Conservation (phyloP, 2,113 vertebrate species). For the Leuciscus idus region DNA sequence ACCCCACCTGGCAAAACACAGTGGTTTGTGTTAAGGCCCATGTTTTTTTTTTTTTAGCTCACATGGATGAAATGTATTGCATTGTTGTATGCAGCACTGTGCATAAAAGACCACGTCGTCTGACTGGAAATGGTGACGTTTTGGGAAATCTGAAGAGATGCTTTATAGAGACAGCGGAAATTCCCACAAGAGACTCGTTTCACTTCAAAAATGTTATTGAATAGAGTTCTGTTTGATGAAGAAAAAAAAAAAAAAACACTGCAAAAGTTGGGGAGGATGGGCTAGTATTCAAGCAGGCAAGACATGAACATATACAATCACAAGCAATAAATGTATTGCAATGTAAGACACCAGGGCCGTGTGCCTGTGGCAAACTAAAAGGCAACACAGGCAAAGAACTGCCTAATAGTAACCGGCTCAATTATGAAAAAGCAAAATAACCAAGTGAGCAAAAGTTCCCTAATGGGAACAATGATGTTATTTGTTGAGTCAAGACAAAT, state of each 20-base stretch:
- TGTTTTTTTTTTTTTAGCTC: conserved; percentile 10
- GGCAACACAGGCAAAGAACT: not conserved
- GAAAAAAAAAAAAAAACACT: not conserved
- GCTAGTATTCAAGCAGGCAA: not conserved
- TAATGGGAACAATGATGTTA: no score
- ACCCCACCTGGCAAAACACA: conserved; percentile 29
- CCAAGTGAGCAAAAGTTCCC: not conserved
- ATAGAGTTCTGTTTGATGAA: no score
- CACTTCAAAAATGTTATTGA: not conserved
- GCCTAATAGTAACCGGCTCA: not conserved
- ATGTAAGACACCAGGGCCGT: not conserved
- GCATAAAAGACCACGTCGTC: conserved; percentile 14
- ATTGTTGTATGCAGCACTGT: conserved; percentile 35
- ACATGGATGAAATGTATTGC: conserved; percentile 33
- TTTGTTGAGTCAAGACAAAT: no score
- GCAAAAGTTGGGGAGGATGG: not conserved
- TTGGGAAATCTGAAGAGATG: not conserved
- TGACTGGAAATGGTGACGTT: not conserved
- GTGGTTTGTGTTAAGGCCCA: conserved; percentile 22
- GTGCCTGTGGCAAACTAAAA: not conserved
- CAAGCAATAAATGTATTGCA: not conserved
- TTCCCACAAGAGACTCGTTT: not conserved
- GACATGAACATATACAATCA: conserved; percentile 4
- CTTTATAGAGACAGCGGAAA: not conserved
- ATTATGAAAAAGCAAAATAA: not conserved